Conservation (phyloP, 2,113 vertebrate species). For the Parotia lawesii region DNA sequence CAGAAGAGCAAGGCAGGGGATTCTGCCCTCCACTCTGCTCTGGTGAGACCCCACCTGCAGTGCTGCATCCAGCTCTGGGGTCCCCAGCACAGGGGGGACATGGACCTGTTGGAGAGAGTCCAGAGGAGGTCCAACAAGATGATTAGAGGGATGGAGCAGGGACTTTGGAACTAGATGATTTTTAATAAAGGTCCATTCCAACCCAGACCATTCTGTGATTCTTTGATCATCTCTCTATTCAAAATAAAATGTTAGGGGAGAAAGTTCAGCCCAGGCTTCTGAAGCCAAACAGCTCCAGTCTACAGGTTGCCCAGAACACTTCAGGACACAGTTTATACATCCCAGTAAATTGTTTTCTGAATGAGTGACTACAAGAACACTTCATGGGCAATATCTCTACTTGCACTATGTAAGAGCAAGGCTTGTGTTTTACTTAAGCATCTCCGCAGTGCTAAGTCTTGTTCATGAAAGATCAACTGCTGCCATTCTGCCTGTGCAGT, state of each 20-base stretch:
- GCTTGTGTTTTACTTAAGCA: not conserved
- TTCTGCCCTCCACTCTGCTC: not conserved
- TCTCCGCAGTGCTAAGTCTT: not conserved
- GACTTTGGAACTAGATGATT: not conserved
- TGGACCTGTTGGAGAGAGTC: accelerated
- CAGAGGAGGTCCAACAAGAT: not conserved
- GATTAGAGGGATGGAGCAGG: not conserved
- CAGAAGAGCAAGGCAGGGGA: not conserved
- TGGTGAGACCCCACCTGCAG: not conserved
- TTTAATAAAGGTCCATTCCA: not conserved
- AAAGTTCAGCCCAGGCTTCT: not conserved
- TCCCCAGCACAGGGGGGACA: not conserved
- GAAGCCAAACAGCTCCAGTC: not conserved
- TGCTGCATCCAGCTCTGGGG: not conserved
- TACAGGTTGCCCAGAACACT: not conserved
- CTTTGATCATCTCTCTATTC: not conserved
- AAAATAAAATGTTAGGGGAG: not conserved
- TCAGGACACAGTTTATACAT: not conserved
- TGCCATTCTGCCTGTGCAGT: not conserved
- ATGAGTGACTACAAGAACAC: not conserved
- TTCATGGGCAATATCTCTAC: not conserved
- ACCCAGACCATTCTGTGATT: not conserved
- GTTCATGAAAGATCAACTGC: not conserved
- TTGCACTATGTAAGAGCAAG: not conserved
- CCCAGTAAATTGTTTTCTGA: not conserved